Evolutionary conservation across 1,140 invertebrate genomes (phyloP).

Genomic region (Carposina sasakii): DNA sequence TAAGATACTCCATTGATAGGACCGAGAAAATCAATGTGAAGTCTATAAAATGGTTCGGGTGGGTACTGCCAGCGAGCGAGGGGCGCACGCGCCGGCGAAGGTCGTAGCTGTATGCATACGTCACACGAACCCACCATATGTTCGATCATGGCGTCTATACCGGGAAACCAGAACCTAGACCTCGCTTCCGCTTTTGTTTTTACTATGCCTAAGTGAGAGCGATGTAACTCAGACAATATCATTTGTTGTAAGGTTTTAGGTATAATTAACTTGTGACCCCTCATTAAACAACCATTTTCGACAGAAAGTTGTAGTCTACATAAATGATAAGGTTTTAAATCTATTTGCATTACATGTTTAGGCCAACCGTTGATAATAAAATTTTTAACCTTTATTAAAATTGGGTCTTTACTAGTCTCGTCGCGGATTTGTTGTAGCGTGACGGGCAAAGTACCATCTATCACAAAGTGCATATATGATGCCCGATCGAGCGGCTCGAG

Average conservation of each 20-base stretch:
- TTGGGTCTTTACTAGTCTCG: no score
- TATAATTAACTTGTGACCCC: conserved; percentile 14
- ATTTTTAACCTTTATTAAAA: no score
- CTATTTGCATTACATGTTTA: neutral
- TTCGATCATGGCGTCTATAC: conserved; percentile 56
- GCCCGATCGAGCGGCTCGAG: no score
- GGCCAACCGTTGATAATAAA: neutral
- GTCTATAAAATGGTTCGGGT: neutral
- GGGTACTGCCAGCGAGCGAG: neutral
- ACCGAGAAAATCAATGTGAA: conserved; percentile 23
- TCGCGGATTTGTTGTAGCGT: no score
- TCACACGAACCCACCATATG: neutral
- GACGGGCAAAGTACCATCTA: no score
- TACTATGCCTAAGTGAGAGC: conserved; percentile 50
- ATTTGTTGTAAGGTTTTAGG: conserved; percentile 19
- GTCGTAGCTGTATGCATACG: conserved; percentile 4
- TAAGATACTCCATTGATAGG: conserved; percentile 31
- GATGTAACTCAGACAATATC: conserved; percentile 49
- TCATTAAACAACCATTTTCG: conserved; percentile 5
- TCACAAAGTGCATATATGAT: no score
- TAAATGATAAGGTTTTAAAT: neutral
- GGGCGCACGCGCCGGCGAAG: neutral
- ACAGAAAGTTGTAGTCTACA: conserved; percentile 1
- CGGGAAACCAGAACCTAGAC: conserved; percentile 55
- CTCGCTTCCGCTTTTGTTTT: conserved; percentile 56